Conservation (phyloP, 92 coral and sea anemone species). For the Meandrina meandrites region DNA sequence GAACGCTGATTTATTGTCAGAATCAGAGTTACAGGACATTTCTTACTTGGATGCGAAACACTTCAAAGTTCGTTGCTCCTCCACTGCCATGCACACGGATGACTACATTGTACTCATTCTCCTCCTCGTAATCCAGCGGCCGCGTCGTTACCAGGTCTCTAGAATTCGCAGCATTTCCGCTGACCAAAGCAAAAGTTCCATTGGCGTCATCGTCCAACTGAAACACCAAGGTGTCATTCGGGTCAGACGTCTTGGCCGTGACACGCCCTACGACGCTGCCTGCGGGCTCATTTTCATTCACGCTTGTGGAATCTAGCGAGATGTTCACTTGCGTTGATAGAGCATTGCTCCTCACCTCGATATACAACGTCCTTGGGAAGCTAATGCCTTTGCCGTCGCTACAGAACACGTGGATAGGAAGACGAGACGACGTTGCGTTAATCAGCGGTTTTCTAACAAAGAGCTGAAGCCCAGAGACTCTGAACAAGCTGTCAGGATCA, state of each 20-base stretch:
- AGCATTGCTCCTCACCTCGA: slow-evolving; percentile 61
- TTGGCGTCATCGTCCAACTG: slow-evolving; percentile 65
- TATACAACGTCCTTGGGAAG: slow-evolving; percentile 51
- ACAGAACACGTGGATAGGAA: slow-evolving; percentile 59
- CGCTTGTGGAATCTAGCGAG: slow-evolving; percentile 54
- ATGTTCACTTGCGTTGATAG: slow-evolving; percentile 61
- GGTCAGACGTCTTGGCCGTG: slow-evolving; percentile 47
- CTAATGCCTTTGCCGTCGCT: slow-evolving; percentile 15
- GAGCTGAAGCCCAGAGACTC: slow-evolving; percentile 53
- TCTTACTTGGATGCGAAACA: slow-evolving; percentile 62
- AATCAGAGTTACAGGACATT: neutral
- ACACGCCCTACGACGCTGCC: slow-evolving; percentile 67
- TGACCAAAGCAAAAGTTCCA: slow-evolving; percentile 63
- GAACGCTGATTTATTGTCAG: neutral
- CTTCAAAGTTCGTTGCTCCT: slow-evolving; percentile 66
- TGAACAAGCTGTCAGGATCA: slow-evolving; percentile 59
- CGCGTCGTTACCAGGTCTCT: slow-evolving; percentile 59
- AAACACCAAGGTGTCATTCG: slow-evolving; percentile 51
- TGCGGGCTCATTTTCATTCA: slow-evolving; percentile 64
- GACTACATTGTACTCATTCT: slow-evolving; percentile 45
- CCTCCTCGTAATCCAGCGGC: slow-evolving; percentile 67
- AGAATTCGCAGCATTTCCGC: slow-evolving; percentile 45
- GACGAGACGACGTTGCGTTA: slow-evolving; percentile 66
- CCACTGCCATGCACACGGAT: slow-evolving; percentile 68
- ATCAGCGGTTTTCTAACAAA: slow-evolving; percentile 48